Evolutionary conservation across 2,888 invertebrate species (phyloP), one percentile per base, ranked within the genome.

Genomic region (Suillia variegata): DNA sequence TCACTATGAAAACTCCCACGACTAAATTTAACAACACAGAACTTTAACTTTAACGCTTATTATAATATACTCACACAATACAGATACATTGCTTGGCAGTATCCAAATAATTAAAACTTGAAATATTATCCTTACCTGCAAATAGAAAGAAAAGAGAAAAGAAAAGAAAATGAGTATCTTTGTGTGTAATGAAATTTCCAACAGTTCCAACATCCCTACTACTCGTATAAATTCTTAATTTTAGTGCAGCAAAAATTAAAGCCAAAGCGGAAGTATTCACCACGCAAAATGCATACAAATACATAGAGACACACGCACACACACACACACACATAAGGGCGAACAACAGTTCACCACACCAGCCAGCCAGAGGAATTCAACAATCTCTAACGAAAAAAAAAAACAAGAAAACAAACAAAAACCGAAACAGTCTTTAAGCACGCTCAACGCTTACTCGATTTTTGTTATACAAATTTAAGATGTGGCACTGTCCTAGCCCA

Each of bases 71-170:
- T 53, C 53, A 53, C 53, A 38, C 38, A 53, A 53, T 33, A 38
- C 38, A 53, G 38, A 53, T 53, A 53, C 53, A 53, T 53, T 18
- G 20, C 53, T 53, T 53, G 33, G 50, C 50, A 15, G 31, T 50
- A 50, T 50, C 50, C 50, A 26, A 59, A 64, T 47, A 64, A 61
- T 59, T 62, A 64, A 34, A 61, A 55, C 45, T 45, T 45, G 45
- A 57, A 55, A 56, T 51, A 42, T 34, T 62, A 65, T 59, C 62
- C 65, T 65, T 65, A 65, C 65, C 65, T 65, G 62, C n/a, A 65
- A 65, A 22, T n/a, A 18, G 47, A 56, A 34, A 49, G 24, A 18
- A 52, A 34, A 34, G 13, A 5, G 49, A 38, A 17, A 50, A 15
- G 20, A 45, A 20, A 42, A 20, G n/a, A 38, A 38, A 38, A 38